phyloP scores from a whole-genome alignment of 2,888 invertebrate species.

The Eupithecia pulchellata region DNA sequence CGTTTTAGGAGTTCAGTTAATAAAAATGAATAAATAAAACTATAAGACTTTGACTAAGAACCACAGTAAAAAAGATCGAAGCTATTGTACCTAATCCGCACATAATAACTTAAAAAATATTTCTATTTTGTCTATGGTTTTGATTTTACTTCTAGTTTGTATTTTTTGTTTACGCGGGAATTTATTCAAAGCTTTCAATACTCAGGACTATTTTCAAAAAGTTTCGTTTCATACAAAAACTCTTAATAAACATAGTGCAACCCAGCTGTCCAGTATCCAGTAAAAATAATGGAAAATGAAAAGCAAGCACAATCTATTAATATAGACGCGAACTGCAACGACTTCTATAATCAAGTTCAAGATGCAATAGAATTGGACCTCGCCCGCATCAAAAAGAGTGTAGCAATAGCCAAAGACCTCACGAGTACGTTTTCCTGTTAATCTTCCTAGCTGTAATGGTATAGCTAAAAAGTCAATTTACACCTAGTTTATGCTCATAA shows the following conservation, averaged over 20 bases:
- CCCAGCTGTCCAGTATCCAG: neutral
- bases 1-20: too few relatives aligned
- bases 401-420: constrained; percentile 57
- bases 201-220: too few relatives aligned
- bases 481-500: neutral
- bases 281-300: constrained; percentile 28
- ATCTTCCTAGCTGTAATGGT: neutral
- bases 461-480: neutral
- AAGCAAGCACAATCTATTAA: constrained; percentile 14
- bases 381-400: constrained; percentile 60
- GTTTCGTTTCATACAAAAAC: neutral
- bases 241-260: neutral
- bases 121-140: neutral
- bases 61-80: neutral
- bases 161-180: neutral
- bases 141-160: neutral
- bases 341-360: constrained; percentile 61
- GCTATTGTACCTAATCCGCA: too few relatives aligned
- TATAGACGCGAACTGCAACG: constrained; percentile 60
- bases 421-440: constrained; percentile 56
- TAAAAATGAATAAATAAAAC: too few relatives aligned
- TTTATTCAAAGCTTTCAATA: neutral
- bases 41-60: too few relatives aligned
- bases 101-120: neutral
- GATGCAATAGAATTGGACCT: constrained; percentile 60